Evolutionary conservation across 2,113 vertebrate species (phyloP), one percentile per base, ranked within the genome.

Genomic region (Puma concolor): DNA sequence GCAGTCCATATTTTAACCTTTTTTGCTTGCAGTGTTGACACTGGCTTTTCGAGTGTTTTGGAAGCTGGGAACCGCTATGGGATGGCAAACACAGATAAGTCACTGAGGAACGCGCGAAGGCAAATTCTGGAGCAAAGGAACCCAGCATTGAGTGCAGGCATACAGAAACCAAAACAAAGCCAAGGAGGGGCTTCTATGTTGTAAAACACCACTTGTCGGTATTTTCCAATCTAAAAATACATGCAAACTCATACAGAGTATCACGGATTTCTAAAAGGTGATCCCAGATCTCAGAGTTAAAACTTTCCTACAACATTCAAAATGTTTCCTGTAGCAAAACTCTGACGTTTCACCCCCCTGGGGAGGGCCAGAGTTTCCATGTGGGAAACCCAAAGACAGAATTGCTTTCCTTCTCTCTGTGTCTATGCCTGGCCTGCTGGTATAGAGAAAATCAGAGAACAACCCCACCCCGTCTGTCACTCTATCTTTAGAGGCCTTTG

Each of bases 11-110:
- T 79, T 91, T 92, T 67, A 77, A 29, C 50, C 52, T 92, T 79
- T 85, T 50, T 76, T 31, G 71, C 69, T 74, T 84, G 72, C 88
- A 33, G 2, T 90, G 81, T 93, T 82, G 48, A 88, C 94, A 29
- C 29, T 27, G 69, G 66, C 74, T 95, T 94, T 94, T 33, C 79
- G 44, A 27, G 27, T 64, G 81, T 97, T 98, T 94, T 38, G 72
- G 92, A 92, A 89, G 52, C 76, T 93, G 76, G 83, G 57, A 88
- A 77, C 72, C 69, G 83, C 91, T 9, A 29, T 41, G 27, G 23
- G 29, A 88, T 52, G 10, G 38, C 84, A 96, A 96, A 92, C 87
- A 97, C 48, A 93, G 57, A 52, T 13, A 76, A 94, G 31, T 79
- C 90, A 29, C 38, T 1, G 19, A 96, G 92, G 76, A 57, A 94